Conservation (phyloP, 1,140 invertebrate species). For the Dinothrombium tinctorium region DNA sequence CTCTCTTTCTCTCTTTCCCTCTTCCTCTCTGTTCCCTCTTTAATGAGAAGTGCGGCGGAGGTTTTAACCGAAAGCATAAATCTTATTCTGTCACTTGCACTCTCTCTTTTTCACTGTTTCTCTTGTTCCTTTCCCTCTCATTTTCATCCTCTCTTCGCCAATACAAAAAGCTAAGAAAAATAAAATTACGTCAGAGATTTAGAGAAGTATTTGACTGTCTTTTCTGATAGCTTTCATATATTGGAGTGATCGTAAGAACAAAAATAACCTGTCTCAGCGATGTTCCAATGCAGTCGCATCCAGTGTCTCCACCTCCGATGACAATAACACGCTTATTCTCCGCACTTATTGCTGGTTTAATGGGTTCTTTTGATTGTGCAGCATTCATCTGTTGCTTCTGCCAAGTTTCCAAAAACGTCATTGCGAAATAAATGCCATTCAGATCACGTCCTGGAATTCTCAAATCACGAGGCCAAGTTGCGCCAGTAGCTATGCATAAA, state of each 20-base stretch:
- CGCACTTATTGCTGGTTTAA: slow-evolving; percentile 36
- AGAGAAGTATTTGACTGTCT: too few species aligned
- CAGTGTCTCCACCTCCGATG: slow-evolving; percentile 97
- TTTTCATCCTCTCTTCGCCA: too few species aligned
- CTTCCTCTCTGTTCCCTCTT: too few species aligned
- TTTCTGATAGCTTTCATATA: too few species aligned
- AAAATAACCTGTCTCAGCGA: slow-evolving; percentile 53
- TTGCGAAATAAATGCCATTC: slow-evolving; percentile 84
- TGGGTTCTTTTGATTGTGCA: neutral
- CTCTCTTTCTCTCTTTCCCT: too few species aligned
- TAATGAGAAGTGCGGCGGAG: too few species aligned
- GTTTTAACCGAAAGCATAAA: too few species aligned
- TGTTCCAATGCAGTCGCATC: slow-evolving; percentile 96
- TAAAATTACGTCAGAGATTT: too few species aligned
- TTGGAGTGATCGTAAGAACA: neutral
- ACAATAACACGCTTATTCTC: slow-evolving; percentile 87
- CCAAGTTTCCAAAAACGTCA: slow-evolving; percentile 89
- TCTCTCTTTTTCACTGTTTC: too few species aligned
- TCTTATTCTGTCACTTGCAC: too few species aligned
- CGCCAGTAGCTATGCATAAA: slow-evolving; percentile 66
- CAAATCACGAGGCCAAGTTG: slow-evolving; percentile 82
- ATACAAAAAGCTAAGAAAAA: too few species aligned
- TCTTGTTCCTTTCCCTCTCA: too few species aligned
- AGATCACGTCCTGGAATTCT: slow-evolving; percentile 45
- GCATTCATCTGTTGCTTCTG: slow-evolving; percentile 64